Evolutionary conservation across 1,140 invertebrate species (phyloP).

Genomic region (Neodiprion pinetum): DNA sequence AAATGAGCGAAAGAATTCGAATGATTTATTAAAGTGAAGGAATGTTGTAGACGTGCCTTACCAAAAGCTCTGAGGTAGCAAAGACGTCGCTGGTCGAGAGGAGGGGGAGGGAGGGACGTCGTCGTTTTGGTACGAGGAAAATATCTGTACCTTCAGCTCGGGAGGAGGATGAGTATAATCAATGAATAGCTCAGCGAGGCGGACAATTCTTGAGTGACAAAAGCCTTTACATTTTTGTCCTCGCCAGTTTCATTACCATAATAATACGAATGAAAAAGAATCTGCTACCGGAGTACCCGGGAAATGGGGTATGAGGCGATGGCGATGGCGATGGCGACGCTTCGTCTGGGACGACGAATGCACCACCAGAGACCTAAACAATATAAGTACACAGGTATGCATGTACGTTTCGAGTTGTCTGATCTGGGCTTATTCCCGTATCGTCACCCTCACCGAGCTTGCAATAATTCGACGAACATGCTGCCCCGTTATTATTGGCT

Average conservation of each 20-base stretch:
- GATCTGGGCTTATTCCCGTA: neutral
- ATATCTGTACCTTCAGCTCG: too few species aligned
- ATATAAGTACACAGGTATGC: neutral
- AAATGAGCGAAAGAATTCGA: too few species aligned
- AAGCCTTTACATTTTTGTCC: constrained; percentile 3
- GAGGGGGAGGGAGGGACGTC: too few species aligned
- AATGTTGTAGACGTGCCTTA: too few species aligned
- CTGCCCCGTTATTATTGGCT: neutral
- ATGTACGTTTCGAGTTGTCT: neutral
- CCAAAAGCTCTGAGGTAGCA: too few species aligned
- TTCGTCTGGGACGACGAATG: neutral
- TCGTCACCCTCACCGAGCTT: neutral
- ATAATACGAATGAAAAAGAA: constrained; percentile 5
- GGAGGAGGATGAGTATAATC: neutral
- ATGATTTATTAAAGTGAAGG: too few species aligned
- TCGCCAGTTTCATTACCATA: constrained; percentile 9
- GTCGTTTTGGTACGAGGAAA: too few species aligned
- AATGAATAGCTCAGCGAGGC: constrained; percentile 4
- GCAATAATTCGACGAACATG: neutral
- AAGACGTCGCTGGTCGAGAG: too few species aligned
- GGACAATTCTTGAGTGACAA: constrained; percentile 7
- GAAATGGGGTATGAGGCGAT: constrained; percentile 16
- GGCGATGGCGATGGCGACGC: neutral
- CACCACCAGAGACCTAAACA: neutral
- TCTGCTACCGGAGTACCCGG: neutral